Conservation (phyloP, 2,888 invertebrate genomes). For the Mechanitis messenoides region DNA sequence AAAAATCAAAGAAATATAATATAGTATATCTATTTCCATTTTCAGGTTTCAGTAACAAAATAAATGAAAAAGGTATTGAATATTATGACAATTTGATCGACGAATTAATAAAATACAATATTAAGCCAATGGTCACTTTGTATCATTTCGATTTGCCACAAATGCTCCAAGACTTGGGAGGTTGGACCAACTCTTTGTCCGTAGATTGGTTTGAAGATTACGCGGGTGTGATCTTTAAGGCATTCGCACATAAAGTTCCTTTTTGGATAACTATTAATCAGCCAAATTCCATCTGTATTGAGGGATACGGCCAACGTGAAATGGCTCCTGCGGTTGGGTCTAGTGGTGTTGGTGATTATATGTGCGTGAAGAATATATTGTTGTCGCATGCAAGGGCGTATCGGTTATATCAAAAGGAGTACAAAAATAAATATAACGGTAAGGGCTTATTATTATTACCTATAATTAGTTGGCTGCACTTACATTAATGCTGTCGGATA, state of each 20-base stretch:
- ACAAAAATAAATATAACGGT: constrained; percentile 52
- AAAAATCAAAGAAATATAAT: neutral
- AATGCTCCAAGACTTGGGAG: constrained; percentile 52
- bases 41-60: constrained; percentile 47
- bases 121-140: constrained; percentile 54
- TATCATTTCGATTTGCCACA: constrained; percentile 61
- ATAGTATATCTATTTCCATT: constrained; percentile 11
- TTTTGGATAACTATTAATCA: constrained; percentile 80
- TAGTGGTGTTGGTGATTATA: constrained; percentile 66
- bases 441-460: constrained; percentile 12
- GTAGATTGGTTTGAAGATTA: constrained; percentile 68
- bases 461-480: too few species aligned
- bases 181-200: constrained; percentile 50
- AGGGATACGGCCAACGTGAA: constrained; percentile 59
- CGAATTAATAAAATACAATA: constrained; percentile 54
- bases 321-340: constrained; percentile 53
- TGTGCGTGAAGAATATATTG: constrained; percentile 72
- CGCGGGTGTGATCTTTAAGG: constrained; percentile 56
- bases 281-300: constrained; percentile 60
- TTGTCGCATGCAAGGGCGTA: constrained; percentile 77
- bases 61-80: constrained; percentile 58
- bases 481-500: neutral
- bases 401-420: constrained; percentile 57
- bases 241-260: constrained; percentile 68
- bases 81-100: constrained; percentile 78